phyloP scores from a whole-genome alignment of 2,888 invertebrate species.

The Halictus quadricinctus region DNA sequence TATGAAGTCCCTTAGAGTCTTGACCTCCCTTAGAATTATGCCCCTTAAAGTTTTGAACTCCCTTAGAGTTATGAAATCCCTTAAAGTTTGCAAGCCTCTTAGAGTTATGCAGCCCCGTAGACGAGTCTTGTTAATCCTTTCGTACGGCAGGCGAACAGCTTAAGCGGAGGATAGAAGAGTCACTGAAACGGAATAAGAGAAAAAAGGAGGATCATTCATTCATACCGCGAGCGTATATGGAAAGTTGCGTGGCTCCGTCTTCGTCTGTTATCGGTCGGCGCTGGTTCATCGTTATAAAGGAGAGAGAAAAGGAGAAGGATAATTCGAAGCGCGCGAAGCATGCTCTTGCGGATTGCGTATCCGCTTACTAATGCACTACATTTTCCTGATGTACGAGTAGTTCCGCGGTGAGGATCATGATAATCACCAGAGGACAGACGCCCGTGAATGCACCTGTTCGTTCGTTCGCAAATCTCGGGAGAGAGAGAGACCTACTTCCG shows the following conservation, averaged over 20 bases:
- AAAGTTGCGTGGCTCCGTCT: slow-evolving; percentile 33
- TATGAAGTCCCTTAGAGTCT: too few species aligned
- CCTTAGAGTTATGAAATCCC: too few species aligned
- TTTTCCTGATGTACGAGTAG: neutral
- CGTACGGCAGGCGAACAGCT: too few species aligned
- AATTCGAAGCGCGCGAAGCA: slow-evolving; percentile 15
- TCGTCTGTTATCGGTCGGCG: neutral
- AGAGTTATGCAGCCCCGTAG: neutral
- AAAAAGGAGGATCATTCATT: slow-evolving; percentile 33
- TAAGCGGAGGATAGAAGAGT: neutral
- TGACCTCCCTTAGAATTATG: neutral
- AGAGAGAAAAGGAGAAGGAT: slow-evolving; percentile 8
- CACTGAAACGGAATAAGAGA: neutral
- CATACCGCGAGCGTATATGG: slow-evolving; percentile 23
- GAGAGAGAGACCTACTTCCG: slow-evolving; percentile 8
- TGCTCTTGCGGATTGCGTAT: slow-evolving; percentile 5
- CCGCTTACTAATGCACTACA: slow-evolving; percentile 2
- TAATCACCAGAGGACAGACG: neutral
- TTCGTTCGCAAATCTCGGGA: slow-evolving; percentile 11
- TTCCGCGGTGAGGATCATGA: neutral
- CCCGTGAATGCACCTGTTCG: slow-evolving; percentile 16
- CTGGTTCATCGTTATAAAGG: neutral
- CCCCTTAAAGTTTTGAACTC: too few species aligned
- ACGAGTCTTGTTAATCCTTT: too few species aligned
- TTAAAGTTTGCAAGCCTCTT: neutral